Base-by-base conservation (phyloP, 2,113 vertebrate species). In the Corvus cornix region DNA sequence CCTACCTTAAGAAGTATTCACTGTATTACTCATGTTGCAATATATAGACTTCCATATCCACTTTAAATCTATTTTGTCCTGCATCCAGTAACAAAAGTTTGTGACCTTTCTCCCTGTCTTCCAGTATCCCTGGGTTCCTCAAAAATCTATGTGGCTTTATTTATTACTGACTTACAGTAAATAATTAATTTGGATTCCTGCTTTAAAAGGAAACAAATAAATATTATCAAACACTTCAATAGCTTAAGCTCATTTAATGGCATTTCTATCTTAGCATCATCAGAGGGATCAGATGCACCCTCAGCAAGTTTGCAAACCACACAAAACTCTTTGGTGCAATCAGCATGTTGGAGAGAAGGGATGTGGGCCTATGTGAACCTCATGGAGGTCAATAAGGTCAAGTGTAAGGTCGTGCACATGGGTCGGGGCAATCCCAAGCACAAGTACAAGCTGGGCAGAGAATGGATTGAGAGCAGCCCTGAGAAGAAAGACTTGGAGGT, bases 251-350 rank as follows among this genome's bases (percentile, higher is more conserved):
- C 16, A 49, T 58, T 72, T 72, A 81, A 52, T 73, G 5, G 6
- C 16, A 67, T 8, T 21, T 46, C 23, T 46, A 33, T 11, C 44
- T 58, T 24, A 24, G 6, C 11, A 35, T 56, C 35, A 64, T 43
- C 15, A 51, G 26, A 1, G 0, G 27, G 15, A 33, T 58, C 31
- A 28, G 19, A 7, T 11, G 18, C 21, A 52, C 7, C 8, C 22
- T 59, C 37, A 51, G 52, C 18, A 74, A 39, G 23, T 59, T 30
- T 67, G 16, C 23, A 89, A 52, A 35, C 43, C 22, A 2, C 26
- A 56, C 35, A 48, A 43, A 80, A 12, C 27, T 43, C n/a, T 27
- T n/a, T 17, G 37, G 16, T 44, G 27, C 13, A 46, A 51, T 13
- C 37, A 30, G 20, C 16, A 39, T 28, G 8, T 13, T 24, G 23